A percentile compares a stretch with the other conserved stretches of the same genome.
Evolutionary conservation across 1,140 invertebrate genomes (phyloP).

Genomic region (Cotesia glomerata): DNA sequence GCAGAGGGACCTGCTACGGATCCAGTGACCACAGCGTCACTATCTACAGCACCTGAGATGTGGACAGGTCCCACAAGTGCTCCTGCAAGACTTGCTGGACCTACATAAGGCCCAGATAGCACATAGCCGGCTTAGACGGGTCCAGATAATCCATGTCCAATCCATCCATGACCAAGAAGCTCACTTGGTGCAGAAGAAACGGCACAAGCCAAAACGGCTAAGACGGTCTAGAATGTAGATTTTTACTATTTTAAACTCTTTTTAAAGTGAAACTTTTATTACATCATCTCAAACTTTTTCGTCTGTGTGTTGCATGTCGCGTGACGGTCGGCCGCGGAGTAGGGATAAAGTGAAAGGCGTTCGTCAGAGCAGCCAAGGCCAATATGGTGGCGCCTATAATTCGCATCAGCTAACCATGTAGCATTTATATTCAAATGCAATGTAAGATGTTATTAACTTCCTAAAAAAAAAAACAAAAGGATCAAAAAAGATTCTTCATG

Average conservation of each 20-base stretch:
- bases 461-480: too few species aligned
- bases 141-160: constrained; percentile 38
- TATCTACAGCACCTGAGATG: constrained; percentile 57
- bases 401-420: too few species aligned
- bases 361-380: too few species aligned
- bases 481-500: too few species aligned
- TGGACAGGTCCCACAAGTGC: constrained; percentile 52
- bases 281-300: too few species aligned
- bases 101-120: constrained; percentile 47
- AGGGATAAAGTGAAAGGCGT: too few species aligned
- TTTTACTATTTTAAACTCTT: constrained; percentile 35
- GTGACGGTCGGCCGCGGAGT: too few species aligned
- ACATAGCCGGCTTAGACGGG: constrained; percentile 46
- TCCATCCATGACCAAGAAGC: constrained; percentile 36
- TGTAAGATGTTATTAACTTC: too few species aligned
- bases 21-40: constrained; percentile 56
- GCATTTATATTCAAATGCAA: too few species aligned
- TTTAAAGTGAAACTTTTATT: too few species aligned
- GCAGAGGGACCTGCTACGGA: constrained; percentile 56
- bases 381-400: too few species aligned
- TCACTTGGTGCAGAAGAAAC: constrained; percentile 50
- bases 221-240: constrained; percentile 35
- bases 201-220: constrained; percentile 24
- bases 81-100: constrained; percentile 50
- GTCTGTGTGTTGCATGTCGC: too few species aligned